Evolutionary conservation across 2,113 vertebrate species (phyloP).

Genomic region (Lagopus leucura): DNA sequence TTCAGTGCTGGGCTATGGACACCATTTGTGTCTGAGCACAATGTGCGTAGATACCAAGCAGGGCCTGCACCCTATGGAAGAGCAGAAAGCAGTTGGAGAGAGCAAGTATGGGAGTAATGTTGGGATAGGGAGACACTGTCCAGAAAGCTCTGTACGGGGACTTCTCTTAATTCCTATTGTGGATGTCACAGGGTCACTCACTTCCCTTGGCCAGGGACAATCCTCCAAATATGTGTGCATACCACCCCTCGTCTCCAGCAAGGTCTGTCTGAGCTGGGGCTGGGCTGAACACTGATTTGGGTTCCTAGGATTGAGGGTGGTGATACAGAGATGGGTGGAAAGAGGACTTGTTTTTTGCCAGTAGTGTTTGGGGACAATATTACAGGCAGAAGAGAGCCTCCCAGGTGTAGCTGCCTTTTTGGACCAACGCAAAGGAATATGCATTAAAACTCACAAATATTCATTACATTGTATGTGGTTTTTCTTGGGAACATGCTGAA

Average conservation of each 20-base stretch:
- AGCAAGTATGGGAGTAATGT: fast-evolving
- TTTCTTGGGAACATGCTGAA: not conserved
- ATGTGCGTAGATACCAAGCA: not conserved
- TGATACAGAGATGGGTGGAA: fast-evolving
- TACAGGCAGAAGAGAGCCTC: not conserved
- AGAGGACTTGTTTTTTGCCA: not conserved
- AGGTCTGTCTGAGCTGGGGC: not conserved
- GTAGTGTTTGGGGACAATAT: not conserved
- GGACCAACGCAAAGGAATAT: not conserved
- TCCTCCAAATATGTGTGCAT: fast-evolving
- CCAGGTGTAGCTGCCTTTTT: not conserved
- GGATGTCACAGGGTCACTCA: not conserved
- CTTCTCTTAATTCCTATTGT: not conserved
- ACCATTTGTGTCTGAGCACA: not conserved
- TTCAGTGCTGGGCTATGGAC: fast-evolving
- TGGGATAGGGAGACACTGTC: not conserved
- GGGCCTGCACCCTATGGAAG: not conserved
- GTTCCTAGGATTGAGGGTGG: not conserved
- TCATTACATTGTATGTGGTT: not conserved
- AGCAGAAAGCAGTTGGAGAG: not conserved
- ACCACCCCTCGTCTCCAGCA: fast-evolving
- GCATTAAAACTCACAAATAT: not conserved
- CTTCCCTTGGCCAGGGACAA: fast-evolving
- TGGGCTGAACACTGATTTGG: not conserved
- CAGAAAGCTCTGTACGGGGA: not conserved